phyloP scores from a whole-genome alignment of 2,888 invertebrate genomes.

The Tachina grossa region DNA sequence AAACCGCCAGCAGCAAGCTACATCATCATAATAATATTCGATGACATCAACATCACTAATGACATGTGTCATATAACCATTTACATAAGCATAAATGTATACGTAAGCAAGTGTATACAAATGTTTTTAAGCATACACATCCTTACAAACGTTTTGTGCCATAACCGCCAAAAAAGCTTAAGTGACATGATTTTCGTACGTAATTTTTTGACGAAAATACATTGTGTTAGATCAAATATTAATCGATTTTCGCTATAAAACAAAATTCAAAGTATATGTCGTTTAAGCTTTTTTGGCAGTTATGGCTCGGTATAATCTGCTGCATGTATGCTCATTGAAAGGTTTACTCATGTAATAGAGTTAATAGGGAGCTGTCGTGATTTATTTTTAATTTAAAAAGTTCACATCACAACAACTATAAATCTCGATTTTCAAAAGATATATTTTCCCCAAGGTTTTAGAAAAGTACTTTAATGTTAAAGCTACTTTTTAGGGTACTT shows the following conservation, averaged over 20 bases:
- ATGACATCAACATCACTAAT: constrained; percentile 64
- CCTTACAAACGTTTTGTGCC: background rate
- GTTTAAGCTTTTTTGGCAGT: too few relatives aligned
- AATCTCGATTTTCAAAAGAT: background rate
- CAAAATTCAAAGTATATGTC: too few relatives aligned
- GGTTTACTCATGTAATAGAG: background rate
- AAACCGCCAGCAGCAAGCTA: constrained; percentile 16
- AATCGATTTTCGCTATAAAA: too few relatives aligned
- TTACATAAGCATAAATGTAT: constrained; percentile 1
- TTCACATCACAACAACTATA: background rate
- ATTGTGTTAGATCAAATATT: too few relatives aligned
- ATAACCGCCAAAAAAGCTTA: too few relatives aligned
- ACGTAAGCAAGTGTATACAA: background rate
- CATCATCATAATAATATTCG: constrained; percentile 38
- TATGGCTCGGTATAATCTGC: too few relatives aligned
- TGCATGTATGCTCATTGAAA: background rate
- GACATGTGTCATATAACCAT: constrained; percentile 65
- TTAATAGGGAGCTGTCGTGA: background rate
- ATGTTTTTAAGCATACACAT: background rate
- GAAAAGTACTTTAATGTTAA: too few relatives aligned
- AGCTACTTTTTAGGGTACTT: too few relatives aligned
- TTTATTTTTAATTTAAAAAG: too few relatives aligned
- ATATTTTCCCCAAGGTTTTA: too few relatives aligned
- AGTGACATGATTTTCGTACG: too few relatives aligned
- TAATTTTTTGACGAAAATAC: too few relatives aligned